Evolutionary conservation across 2,888 invertebrate genomes (phyloP), one percentile per base, ranked within the genome.

Genomic region (Drosophila mercatorum): DNA sequence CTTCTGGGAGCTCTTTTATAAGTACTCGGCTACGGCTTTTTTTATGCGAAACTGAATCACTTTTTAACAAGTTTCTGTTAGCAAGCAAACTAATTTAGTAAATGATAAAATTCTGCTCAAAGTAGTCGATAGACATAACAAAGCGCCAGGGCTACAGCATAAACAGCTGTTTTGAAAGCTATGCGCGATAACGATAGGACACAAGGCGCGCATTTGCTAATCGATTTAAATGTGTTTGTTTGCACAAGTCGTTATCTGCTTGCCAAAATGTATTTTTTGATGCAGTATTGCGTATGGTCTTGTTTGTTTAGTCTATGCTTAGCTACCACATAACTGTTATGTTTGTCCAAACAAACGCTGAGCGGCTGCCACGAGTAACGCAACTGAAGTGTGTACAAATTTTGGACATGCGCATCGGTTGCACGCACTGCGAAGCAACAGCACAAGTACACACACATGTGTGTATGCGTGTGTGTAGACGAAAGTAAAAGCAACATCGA

Each of bases 371-470:
- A 73, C 57, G 28, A 66, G 73, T 60, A 69, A 81, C 78, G 74
- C 74, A 74, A 55, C 53, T 53, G 49, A 46, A 75, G 12, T 52
- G 38, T 53, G 0, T 51, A 51, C 6, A 71, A 69, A 34, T 58
- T 66, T 56, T 69, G 75, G 83, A 86, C 88, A 87, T 84, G 88
- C 83, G 83, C 83, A 87, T 53, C 62, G 65, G 52, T 38, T 66
- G 58, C 66, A 86, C 81, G 69, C 82, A 83, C 62, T 66, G 53
- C 75, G 72, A 83, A 83, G 84, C 84, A 82, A 78, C 83, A 85
- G 81, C 51, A 83, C 83, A 78, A 81, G 68, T 81, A 81, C 81
- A 72, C 66, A 28, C n/a, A 28, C n/a, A 17, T 41, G 41, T 28
- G 44, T 17, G 41, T 8, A 3, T 41, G 14, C n/a, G 11, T 6